Percentiles rank a stretch among this genome's conserved stretches.
Conservation (phyloP, 2,113 vertebrate species). For the Tretioscincus oriximinensis region DNA sequence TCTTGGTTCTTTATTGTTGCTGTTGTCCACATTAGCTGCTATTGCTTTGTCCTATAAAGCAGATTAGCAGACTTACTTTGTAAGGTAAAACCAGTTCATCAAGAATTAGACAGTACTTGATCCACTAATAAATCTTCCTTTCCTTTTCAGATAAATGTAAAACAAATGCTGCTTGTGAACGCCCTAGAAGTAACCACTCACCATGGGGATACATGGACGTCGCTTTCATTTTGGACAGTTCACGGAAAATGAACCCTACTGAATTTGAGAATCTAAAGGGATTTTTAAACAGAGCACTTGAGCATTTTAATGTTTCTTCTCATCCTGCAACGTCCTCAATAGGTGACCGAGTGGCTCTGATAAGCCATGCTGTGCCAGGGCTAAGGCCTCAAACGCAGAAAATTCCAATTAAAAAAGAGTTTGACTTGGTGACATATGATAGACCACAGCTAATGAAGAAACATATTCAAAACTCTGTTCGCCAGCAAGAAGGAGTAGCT, state of each 20-base stretch:
- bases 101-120: not conserved
- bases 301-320: constrained; percentile 54
- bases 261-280: constrained; percentile 60
- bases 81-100: not conserved
- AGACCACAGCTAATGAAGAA: constrained; percentile 55
- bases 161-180: constrained; percentile 44
- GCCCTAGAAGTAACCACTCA: not conserved
- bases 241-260: constrained; percentile 31
- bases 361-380: constrained; percentile 50
- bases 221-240: constrained; percentile 65
- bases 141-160: constrained; percentile 62
- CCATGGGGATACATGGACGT: constrained; percentile 43
- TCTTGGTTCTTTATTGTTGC: too few relatives aligned
- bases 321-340: constrained; percentile 42
- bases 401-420: constrained; percentile 57
- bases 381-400: constrained; percentile 22
- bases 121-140: not conserved
- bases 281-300: constrained; percentile 56
- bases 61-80: not conserved
- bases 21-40: too few relatives aligned
- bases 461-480: constrained; percentile 42
- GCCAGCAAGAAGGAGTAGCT: constrained; percentile 41
- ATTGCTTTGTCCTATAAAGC: not conserved
- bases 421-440: constrained; percentile 58
- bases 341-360: constrained; percentile 64